A percentile compares a stretch with the other conserved stretches of the same genome.
Conservation (phyloP, 2,888 invertebrate genomes). For the Scaptomyza reducta region DNA sequence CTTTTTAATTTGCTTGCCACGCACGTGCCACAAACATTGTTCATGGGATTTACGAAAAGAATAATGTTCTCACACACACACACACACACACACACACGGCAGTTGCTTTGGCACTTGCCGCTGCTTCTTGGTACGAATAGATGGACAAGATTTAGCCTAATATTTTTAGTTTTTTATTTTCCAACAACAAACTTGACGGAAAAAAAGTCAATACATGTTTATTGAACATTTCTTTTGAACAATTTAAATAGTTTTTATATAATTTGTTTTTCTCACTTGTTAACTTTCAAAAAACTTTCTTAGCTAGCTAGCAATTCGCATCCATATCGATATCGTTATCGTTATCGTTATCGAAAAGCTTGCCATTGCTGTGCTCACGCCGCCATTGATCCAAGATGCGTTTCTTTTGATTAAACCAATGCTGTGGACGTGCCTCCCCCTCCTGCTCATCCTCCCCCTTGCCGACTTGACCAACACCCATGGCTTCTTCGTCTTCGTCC, state of each 20-base stretch:
- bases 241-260: too few relatives aligned
- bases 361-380: slow-evolving; percentile 4
- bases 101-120: slow-evolving; percentile 3
- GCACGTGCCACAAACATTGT: slow-evolving; percentile 65
- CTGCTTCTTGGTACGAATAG: not conserved
- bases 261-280: too few relatives aligned
- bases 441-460: too few relatives aligned
- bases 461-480: not conserved
- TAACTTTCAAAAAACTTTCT: too few relatives aligned
- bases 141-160: not conserved
- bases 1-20: slow-evolving; percentile 55
- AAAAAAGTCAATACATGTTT: too few relatives aligned
- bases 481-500: not conserved
- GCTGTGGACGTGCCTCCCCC: not conserved
- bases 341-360: not conserved
- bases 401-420: slow-evolving; percentile 39
- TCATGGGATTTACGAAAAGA: slow-evolving; percentile 57
- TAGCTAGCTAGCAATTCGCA: not conserved
- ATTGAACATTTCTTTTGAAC: too few relatives aligned
- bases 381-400: slow-evolving; percentile 42
- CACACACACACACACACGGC: slow-evolving; percentile 3
- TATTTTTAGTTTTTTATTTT: not conserved
- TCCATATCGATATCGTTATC: slow-evolving; percentile 1
- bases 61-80: slow-evolving; percentile 35
- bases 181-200: too few relatives aligned